These are phyloP conservation scores for Oryctolagus cuniculus DNA, from an alignment of 2,113 vertebrate species.

Conservation along the genomic window mOryCun1.1 NC_091435.1:145462001-145462500, in stretches of 20 bases:
- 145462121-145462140: background rate
- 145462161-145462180: slow-evolving; percentile 20
- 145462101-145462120: background rate
- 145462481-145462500: no score
- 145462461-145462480: no score
- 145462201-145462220: slow-evolving; percentile 41
- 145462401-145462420: no score
- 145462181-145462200: slow-evolving; percentile 9
- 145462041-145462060: background rate
- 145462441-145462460: no score
- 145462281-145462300: slow-evolving; percentile 29
- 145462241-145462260: slow-evolving; percentile 48
- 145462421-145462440: no score
- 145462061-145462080: slow-evolving; percentile 48
- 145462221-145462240: slow-evolving; percentile 26
- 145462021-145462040: background rate
- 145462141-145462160: background rate
- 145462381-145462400: no score
- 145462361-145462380: no score
- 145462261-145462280: background rate
- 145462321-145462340: slow-evolving; percentile 1
- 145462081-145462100: slow-evolving; percentile 21
- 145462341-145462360: background rate
- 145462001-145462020: slow-evolving; percentile 46
- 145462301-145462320: background rate